Percentiles rank a stretch among this genome's conserved stretches.
These are phyloP conservation scores for Aepyceros melampus DNA, from an alignment of 2,113 vertebrate genomes.

Conservation along the genomic window DNA sequence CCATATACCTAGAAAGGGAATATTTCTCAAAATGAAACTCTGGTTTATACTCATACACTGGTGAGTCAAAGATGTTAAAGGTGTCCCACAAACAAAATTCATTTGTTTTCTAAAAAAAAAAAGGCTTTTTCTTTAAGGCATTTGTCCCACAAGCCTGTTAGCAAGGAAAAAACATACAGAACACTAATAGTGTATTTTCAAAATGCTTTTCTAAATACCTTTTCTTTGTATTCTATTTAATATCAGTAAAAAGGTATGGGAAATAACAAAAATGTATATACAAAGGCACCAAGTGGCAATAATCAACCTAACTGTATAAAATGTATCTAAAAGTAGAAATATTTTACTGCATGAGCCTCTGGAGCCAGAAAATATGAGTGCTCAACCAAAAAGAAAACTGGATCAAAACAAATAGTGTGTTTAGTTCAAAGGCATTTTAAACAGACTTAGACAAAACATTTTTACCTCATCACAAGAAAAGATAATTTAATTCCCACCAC, in stretches of 20 bases:
- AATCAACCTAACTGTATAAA: background rate
- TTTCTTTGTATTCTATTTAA: background rate
- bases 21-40: conserved; percentile 56
- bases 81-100: background rate
- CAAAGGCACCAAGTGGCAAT: background rate
- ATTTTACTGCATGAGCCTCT: background rate
- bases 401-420: background rate
- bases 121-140: background rate
- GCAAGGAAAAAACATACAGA: background rate
- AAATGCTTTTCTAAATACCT: background rate
- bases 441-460: background rate
- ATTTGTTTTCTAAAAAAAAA: background rate
- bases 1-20: conserved; percentile 94
- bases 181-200: background rate
- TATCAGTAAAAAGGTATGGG: background rate
- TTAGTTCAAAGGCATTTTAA: background rate
- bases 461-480: background rate
- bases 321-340: background rate
- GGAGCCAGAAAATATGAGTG: background rate
- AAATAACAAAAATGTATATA: background rate
- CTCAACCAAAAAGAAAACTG: background rate
- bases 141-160: background rate
- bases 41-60: background rate
- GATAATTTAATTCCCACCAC: background rate
- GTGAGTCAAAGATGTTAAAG: conserved; percentile 14